Percentiles rank a stretch among this genome's conserved stretches.
Evolutionary conservation across 2,888 invertebrate genomes (phyloP).

Genomic region (Blomia tropicalis): DNA sequence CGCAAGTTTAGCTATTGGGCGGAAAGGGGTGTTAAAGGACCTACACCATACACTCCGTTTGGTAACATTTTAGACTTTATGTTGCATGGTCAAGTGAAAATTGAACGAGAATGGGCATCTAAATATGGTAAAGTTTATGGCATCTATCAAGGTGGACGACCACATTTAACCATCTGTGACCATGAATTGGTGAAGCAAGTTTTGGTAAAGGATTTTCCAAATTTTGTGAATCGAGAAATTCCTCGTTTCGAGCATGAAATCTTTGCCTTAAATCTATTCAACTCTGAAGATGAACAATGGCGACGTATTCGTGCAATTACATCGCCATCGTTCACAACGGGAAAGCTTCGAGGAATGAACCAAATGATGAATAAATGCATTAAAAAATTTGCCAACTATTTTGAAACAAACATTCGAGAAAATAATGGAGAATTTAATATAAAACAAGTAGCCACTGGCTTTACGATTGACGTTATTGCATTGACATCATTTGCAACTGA

Average conservation of each 20-base stretch:
- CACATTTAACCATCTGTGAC: not conserved
- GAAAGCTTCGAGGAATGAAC: not conserved
- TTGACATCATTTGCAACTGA: not conserved
- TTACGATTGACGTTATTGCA: not conserved
- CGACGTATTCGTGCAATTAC: not conserved
- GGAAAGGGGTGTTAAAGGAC: too few species aligned
- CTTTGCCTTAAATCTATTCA: not conserved
- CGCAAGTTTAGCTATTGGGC: too few species aligned
- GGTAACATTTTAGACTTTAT: too few species aligned
- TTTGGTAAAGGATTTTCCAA: not conserved
- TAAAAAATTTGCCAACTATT: not conserved
- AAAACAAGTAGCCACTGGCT: not conserved
- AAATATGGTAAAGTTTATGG: not conserved
- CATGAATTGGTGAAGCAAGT: not conserved
- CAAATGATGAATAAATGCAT: not conserved
- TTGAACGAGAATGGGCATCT: not conserved
- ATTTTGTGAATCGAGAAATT: not conserved
- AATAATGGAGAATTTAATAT: not conserved
- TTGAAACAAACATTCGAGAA: not conserved
- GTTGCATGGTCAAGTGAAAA: too few species aligned
- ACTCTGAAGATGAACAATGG: not conserved
- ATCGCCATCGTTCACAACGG: not conserved
- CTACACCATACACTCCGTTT: too few species aligned
- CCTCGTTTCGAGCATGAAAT: not conserved
- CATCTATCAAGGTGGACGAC: not conserved